Conservation (phyloP, 2,113 vertebrate species). For the Condylura cristata region DNA sequence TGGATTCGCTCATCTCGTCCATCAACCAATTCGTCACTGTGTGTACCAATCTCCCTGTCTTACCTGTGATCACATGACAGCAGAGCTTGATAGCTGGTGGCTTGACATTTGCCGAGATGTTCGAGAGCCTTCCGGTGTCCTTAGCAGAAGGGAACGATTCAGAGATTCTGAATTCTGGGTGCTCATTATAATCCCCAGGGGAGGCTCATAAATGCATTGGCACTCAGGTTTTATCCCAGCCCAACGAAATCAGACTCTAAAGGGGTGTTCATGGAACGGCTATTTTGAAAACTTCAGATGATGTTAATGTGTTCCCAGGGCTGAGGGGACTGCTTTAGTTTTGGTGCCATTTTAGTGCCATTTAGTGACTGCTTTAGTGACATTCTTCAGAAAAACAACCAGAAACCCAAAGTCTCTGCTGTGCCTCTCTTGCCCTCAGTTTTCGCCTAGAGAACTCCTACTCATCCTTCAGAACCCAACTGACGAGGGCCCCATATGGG, state of each 20-base stretch:
- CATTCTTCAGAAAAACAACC: neutral
- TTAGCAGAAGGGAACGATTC: neutral
- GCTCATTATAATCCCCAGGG: too few species aligned
- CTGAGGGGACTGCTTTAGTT: fast-evolving
- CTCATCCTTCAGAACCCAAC: neutral
- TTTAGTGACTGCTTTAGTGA: neutral
- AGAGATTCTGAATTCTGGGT: neutral
- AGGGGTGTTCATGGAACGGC: neutral
- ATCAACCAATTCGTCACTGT: neutral
- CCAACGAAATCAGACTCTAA: neutral
- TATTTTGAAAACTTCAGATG: neutral
- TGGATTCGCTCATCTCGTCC: neutral
- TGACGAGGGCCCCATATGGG: neutral
- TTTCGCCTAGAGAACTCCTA: neutral
- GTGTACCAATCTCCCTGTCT: neutral
- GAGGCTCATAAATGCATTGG: neutral
- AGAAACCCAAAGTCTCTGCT: neutral
- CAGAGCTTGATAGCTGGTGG: too few species aligned
- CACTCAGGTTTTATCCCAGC: too few species aligned
- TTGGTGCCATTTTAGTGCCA: too few species aligned
- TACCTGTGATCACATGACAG: neutral
- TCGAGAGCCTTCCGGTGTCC: fast-evolving
- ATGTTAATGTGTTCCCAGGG: neutral
- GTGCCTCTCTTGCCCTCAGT: neutral
- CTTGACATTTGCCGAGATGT: neutral